phyloP scores from a whole-genome alignment of 1,140 invertebrate species.

The Papilio polyxenes region DNA sequence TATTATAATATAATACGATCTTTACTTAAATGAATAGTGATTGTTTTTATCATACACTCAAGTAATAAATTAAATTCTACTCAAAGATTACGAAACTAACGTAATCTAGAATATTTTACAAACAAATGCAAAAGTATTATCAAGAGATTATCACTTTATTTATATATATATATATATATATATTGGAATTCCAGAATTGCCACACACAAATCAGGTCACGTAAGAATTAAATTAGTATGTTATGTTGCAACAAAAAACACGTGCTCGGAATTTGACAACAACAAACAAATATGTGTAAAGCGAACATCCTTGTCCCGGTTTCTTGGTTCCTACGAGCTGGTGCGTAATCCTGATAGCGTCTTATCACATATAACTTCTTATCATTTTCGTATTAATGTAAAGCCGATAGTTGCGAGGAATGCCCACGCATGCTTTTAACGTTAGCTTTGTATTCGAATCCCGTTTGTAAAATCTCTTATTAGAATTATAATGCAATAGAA shows the following conservation, averaged over 20 bases:
- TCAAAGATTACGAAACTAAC: slow-evolving; percentile 16
- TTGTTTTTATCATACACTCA: not conserved
- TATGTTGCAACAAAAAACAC: slow-evolving; percentile 70
- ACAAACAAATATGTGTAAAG: slow-evolving; percentile 68
- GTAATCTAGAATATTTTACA: slow-evolving; percentile 14
- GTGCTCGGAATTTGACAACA: slow-evolving; percentile 69
- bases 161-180: too few relatives aligned
- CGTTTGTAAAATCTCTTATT: not conserved
- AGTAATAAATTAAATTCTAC: not conserved
- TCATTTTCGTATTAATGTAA: slow-evolving; percentile 58
- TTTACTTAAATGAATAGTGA: too few relatives aligned
- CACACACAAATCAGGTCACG: slow-evolving; percentile 52
- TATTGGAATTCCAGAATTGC: slow-evolving; percentile 40
- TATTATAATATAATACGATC: too few relatives aligned
- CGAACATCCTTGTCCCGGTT: slow-evolving; percentile 76
- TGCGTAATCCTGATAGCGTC: slow-evolving; percentile 68
- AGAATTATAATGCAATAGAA: not conserved
- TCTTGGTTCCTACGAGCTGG: slow-evolving; percentile 71
- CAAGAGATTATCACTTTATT: slow-evolving; percentile 1
- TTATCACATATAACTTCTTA: slow-evolving; percentile 70
- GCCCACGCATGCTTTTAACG: not conserved
- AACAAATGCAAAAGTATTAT: slow-evolving; percentile 22
- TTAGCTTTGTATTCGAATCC: not conserved
- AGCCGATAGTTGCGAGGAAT: slow-evolving; percentile 46
- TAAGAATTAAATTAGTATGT: slow-evolving; percentile 45